Conservation (phyloP, 2,797 vertebrate genomes). For the Pantherophis vulpinus region DNA sequence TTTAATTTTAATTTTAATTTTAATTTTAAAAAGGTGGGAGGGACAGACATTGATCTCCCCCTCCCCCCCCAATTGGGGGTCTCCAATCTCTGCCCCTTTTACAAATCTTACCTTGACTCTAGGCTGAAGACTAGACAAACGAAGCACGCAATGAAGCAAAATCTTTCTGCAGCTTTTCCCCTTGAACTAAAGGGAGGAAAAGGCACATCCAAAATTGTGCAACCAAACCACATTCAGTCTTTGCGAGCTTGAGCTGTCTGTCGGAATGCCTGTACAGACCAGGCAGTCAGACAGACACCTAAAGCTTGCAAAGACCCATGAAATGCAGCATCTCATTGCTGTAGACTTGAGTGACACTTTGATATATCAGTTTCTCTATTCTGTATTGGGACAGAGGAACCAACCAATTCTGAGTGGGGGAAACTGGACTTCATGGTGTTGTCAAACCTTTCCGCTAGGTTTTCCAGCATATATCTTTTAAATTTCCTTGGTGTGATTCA, state of each 20-base stretch:
- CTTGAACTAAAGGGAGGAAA: background rate
- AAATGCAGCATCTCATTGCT: background rate
- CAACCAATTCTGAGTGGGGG: background rate
- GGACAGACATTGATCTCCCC: too few relatives aligned
- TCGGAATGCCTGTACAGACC: background rate
- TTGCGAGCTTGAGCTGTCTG: background rate
- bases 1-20: too few relatives aligned
- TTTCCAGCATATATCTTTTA: constrained; percentile 33
- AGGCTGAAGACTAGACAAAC: background rate
- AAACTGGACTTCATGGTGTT: background rate
- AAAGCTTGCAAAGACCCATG: background rate
- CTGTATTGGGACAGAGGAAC: background rate
- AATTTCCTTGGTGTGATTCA: constrained; percentile 31
- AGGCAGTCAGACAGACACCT: background rate
- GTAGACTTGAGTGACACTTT: background rate
- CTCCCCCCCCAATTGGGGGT: too few relatives aligned
- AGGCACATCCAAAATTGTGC: background rate
- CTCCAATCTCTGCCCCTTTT: background rate
- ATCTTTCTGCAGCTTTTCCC: background rate
- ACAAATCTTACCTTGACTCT: background rate
- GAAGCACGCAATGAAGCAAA: background rate
- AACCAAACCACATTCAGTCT: background rate
- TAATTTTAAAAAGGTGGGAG: too few relatives aligned
- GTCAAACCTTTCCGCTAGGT: background rate
- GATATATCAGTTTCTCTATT: background rate